Percentiles rank a stretch among this genome's conserved stretches.
Conservation (phyloP, 2,797 vertebrate species). For the Eutrigla gurnardus region DNA sequence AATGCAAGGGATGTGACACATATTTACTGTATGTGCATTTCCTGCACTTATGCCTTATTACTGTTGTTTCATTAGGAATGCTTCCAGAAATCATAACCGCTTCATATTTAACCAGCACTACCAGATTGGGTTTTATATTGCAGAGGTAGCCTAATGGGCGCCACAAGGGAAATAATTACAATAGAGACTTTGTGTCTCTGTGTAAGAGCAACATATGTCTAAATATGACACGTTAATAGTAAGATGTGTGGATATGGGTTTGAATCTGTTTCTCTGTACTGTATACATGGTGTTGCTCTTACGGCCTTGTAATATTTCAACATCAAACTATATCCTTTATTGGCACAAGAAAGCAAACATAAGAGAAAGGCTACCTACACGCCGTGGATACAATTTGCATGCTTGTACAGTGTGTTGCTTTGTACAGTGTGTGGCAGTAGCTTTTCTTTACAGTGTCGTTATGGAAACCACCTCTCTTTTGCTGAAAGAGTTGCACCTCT, state of each 20-base stretch:
- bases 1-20: not conserved
- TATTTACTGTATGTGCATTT: not conserved
- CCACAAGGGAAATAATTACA: constrained; percentile 1
- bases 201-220: not conserved
- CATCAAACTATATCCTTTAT: not conserved
- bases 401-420: not conserved
- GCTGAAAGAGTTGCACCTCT: too few relatives aligned
- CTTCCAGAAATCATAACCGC: not conserved
- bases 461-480: too few relatives aligned
- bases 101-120: constrained; percentile 21
- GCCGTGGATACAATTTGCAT: not conserved
- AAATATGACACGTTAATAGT: not conserved
- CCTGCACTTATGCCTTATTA: not conserved
- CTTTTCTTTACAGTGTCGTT: not conserved
- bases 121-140: not conserved
- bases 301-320: not conserved
- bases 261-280: not conserved
- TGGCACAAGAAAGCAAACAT: not conserved
- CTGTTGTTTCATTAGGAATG: not conserved
- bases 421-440: not conserved
- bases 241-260: not conserved
- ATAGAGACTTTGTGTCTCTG: constrained; percentile 3
- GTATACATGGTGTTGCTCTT: not conserved
- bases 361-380: not conserved
- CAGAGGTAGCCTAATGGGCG: not conserved